Evolutionary conservation across 2,113 vertebrate species (phyloP).

Genomic region (Chunga burmeisteri): DNA sequence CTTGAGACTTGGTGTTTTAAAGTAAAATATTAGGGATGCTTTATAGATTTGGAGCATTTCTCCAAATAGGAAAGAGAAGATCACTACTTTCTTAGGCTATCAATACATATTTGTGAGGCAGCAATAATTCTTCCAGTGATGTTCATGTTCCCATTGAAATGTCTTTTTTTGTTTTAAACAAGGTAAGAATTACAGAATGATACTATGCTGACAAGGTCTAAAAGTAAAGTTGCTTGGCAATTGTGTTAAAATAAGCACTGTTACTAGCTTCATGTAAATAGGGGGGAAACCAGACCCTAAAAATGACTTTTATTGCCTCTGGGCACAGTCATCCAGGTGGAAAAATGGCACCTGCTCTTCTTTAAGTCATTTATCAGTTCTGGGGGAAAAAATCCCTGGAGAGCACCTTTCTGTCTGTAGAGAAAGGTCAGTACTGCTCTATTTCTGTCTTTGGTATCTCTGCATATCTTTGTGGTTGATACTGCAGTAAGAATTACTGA

Average conservation of each 20-base stretch:
- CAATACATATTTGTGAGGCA: conserved; percentile 4
- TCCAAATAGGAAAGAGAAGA: background rate
- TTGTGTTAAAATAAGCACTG: conserved; percentile 17
- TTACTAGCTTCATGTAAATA: conserved; percentile 4
- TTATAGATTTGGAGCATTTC: conserved; percentile 6
- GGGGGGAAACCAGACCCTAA: background rate
- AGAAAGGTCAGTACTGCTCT: background rate
- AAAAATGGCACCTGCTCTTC: background rate
- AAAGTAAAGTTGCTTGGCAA: background rate
- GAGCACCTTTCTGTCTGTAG: background rate
- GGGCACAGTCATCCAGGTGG: background rate
- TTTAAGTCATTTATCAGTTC: background rate
- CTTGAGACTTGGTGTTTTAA: conserved; percentile 9
- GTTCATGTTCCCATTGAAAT: conserved; percentile 31
- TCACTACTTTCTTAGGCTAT: background rate
- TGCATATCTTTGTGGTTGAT: background rate
- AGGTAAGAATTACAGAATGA: background rate
- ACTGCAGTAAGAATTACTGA: background rate
- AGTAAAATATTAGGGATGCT: conserved; percentile 19
- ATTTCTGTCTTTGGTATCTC: background rate
- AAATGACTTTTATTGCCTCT: background rate
- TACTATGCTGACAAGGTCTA: background rate
- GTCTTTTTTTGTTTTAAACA: background rate
- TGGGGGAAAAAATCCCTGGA: background rate
- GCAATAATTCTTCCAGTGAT: background rate